Conservation (phyloP, 2,113 vertebrate genomes). For the Mola mola region DNA sequence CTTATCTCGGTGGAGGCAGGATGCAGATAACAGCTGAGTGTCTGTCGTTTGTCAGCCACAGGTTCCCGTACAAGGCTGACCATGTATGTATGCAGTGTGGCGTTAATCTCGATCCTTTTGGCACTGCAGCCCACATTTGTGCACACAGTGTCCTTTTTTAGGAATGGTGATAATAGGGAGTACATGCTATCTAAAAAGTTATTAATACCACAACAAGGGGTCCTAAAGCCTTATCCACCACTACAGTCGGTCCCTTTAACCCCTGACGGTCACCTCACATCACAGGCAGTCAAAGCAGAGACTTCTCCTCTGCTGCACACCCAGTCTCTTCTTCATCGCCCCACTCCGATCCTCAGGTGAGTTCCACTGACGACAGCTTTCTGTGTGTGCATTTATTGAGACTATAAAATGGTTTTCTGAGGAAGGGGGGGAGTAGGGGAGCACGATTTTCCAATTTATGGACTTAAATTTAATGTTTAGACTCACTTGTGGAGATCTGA, state of each 20-base stretch:
- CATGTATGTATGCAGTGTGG: slow-evolving; percentile 18
- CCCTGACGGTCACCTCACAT: slow-evolving; percentile 19
- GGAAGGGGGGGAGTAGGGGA: neutral
- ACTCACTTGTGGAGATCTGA: slow-evolving; percentile 10
- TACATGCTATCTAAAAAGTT: slow-evolving; percentile 68
- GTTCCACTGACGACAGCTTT: neutral
- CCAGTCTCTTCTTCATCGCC: neutral
- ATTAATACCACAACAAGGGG: slow-evolving; percentile 76
- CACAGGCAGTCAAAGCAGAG: slow-evolving; percentile 10
- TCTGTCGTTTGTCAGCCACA: slow-evolving; percentile 50
- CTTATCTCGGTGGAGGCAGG: slow-evolving; percentile 13
- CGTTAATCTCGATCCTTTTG: slow-evolving; percentile 35
- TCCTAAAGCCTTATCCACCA: slow-evolving; percentile 21
- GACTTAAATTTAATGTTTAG: slow-evolving; percentile 11
- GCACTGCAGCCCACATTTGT: neutral
- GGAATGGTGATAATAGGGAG: slow-evolving; percentile 63
- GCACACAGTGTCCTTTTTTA: slow-evolving; percentile 65
- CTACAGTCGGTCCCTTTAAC: slow-evolving; percentile 7
- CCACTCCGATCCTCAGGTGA: slow-evolving; percentile 38
- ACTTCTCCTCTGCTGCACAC: slow-evolving; percentile 13
- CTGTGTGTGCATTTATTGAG: neutral
- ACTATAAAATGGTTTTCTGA: too few relatives aligned
- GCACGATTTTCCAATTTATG: neutral
- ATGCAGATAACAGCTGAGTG: slow-evolving; percentile 33
- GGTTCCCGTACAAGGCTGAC: slow-evolving; percentile 19